These are phyloP conservation scores for Acronicta aceris DNA, from an alignment of 2,888 invertebrate species.

Conservation along the genomic window DNA sequence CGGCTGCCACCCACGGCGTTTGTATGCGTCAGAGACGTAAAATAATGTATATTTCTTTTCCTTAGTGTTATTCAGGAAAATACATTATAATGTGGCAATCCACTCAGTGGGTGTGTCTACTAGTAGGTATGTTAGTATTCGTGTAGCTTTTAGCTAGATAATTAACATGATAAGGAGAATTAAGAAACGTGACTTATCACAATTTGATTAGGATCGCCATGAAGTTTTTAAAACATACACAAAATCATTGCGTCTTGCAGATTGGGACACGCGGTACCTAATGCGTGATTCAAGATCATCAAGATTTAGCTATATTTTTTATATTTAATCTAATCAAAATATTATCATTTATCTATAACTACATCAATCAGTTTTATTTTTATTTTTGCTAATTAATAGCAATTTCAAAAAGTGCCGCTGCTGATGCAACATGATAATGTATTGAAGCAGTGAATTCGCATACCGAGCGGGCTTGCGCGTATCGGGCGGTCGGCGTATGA, in stretches of 20 bases:
- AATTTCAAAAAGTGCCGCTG: conserved; percentile 5
- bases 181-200: conserved; percentile 4
- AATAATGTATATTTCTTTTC: conserved; percentile 42
- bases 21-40: conserved; percentile 52
- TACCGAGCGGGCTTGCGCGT: conserved; percentile 33
- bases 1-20: conserved; percentile 53
- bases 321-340: background rate
- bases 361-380: background rate
- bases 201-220: background rate
- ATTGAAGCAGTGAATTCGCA: conserved; percentile 53
- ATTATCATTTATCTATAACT: background rate
- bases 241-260: background rate
- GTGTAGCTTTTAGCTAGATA: conserved; percentile 13
- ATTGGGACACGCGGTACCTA: too few relatives aligned
- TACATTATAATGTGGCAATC: conserved; percentile 37
- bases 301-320: too few relatives aligned
- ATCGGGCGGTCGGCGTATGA: conserved; percentile 33
- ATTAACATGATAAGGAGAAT: conserved; percentile 21
- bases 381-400: background rate
- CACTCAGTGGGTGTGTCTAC: conserved; percentile 38
- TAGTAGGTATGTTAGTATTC: conserved; percentile 11
- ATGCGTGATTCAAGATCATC: too few relatives aligned
- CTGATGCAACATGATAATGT: conserved; percentile 69
- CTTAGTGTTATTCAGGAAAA: conserved; percentile 37
- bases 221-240: background rate